Conservation (phyloP, 2,113 vertebrate genomes). For the Psephotus haematonotus region DNA sequence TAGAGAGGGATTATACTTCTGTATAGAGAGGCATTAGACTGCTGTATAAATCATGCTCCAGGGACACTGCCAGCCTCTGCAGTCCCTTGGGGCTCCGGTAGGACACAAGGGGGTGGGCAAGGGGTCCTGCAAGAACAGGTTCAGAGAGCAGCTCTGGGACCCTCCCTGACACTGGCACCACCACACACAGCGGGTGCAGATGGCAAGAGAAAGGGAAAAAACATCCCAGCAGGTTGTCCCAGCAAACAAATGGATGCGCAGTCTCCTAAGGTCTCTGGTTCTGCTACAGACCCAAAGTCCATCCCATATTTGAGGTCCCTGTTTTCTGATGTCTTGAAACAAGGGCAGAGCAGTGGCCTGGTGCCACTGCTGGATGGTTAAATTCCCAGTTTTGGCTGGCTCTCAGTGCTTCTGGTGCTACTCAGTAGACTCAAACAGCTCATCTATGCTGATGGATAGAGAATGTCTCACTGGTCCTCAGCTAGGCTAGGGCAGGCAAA, state of each 20-base stretch:
- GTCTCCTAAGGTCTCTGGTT: background rate
- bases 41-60: background rate
- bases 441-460: background rate
- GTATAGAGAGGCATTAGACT: background rate
- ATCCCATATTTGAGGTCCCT: background rate
- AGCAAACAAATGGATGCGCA: background rate
- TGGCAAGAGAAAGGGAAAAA: background rate
- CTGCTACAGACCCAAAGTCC: background rate
- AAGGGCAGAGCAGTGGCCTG: background rate
- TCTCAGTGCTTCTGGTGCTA: background rate
- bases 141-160: background rate
- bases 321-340: background rate
- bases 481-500: background rate
- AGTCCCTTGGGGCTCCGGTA: background rate
- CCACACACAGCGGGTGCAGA: accelerated
- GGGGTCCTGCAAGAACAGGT: background rate
- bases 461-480: background rate
- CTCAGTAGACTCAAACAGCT: background rate
- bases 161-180: background rate
- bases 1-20: background rate
- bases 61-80: background rate
- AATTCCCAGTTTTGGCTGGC: background rate
- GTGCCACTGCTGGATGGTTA: background rate
- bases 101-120: too few relatives aligned
- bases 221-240: background rate